These are phyloP conservation scores for Tipula confusa DNA, from an alignment of 2,888 invertebrate genomes.

Conservation along the genomic window DNA sequence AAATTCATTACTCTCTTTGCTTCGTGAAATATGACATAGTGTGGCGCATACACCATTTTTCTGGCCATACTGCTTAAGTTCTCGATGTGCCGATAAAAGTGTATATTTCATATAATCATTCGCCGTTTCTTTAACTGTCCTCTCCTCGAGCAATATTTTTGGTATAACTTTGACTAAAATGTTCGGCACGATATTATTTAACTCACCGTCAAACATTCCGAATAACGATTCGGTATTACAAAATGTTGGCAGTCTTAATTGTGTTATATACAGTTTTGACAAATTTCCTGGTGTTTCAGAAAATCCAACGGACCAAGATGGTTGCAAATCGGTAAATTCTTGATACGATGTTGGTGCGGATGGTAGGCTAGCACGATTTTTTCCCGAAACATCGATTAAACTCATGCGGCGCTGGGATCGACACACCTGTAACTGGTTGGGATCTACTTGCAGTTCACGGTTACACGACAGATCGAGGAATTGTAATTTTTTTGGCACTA, in stretches of 20 bases:
- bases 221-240: slow-evolving; percentile 77
- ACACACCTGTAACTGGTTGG: slow-evolving; percentile 74
- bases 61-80: slow-evolving; percentile 69
- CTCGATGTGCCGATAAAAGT: slow-evolving; percentile 71
- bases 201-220: slow-evolving; percentile 77
- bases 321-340: slow-evolving; percentile 58
- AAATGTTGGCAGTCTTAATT: slow-evolving; percentile 71
- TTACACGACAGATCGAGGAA: slow-evolving; percentile 83
- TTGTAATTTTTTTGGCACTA: slow-evolving; percentile 77
- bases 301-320: slow-evolving; percentile 77
- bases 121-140: slow-evolving; percentile 73
- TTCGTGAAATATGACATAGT: slow-evolving; percentile 66
- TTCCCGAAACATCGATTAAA: slow-evolving; percentile 78
- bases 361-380: slow-evolving; percentile 65
- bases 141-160: slow-evolving; percentile 73
- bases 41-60: slow-evolving; percentile 69
- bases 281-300: slow-evolving; percentile 76
- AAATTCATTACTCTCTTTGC: slow-evolving; percentile 55
- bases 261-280: slow-evolving; percentile 69
- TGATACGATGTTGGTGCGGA: slow-evolving; percentile 51
- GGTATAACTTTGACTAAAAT: slow-evolving; percentile 71
- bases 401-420: slow-evolving; percentile 76
- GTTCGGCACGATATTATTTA: slow-evolving; percentile 64
- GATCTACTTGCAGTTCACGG: slow-evolving; percentile 74
- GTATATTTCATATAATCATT: slow-evolving; percentile 82